phyloP scores from a whole-genome alignment of 2,797 vertebrate species.

The Bovichtus diacanthus region DNA sequence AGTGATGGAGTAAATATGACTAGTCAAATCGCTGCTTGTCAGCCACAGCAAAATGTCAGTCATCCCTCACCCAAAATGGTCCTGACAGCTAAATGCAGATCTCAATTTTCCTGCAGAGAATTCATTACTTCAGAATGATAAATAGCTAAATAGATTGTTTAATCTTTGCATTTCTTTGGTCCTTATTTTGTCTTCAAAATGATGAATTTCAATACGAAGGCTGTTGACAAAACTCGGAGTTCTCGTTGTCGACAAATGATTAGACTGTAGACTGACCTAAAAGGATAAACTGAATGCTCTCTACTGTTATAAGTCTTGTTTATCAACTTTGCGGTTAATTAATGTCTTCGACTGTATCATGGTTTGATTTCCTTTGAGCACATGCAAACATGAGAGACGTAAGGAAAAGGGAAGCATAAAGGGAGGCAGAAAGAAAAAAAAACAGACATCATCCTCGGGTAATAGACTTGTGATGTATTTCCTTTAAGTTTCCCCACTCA shows the following conservation, averaged over 20 bases:
- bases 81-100: slow-evolving; percentile 86
- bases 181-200: slow-evolving; percentile 69
- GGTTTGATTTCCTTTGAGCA: slow-evolving; percentile 68
- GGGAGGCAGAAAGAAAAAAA: slow-evolving; percentile 15
- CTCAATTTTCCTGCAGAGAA: slow-evolving; percentile 79
- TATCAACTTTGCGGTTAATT: slow-evolving; percentile 71
- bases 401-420: slow-evolving; percentile 60
- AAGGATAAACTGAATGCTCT: slow-evolving; percentile 61
- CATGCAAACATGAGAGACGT: slow-evolving; percentile 59
- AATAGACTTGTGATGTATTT: slow-evolving; percentile 75
- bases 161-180: slow-evolving; percentile 74
- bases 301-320: slow-evolving; percentile 54
- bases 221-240: slow-evolving; percentile 59
- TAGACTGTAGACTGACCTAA: slow-evolving; percentile 46
- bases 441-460: slow-evolving; percentile 61
- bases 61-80: slow-evolving; percentile 83
- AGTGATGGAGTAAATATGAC: slow-evolving; percentile 79
- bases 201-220: slow-evolving; percentile 69
- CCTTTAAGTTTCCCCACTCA: slow-evolving; percentile 76
- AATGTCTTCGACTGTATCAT: slow-evolving; percentile 62
- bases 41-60: slow-evolving; percentile 83
- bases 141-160: slow-evolving; percentile 80
- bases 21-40: slow-evolving; percentile 76
- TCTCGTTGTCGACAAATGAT: slow-evolving; percentile 58
- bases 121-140: slow-evolving; percentile 85